phyloP scores from a whole-genome alignment of 2,888 invertebrate species.

The Megaustenia siamemsis region DNA sequence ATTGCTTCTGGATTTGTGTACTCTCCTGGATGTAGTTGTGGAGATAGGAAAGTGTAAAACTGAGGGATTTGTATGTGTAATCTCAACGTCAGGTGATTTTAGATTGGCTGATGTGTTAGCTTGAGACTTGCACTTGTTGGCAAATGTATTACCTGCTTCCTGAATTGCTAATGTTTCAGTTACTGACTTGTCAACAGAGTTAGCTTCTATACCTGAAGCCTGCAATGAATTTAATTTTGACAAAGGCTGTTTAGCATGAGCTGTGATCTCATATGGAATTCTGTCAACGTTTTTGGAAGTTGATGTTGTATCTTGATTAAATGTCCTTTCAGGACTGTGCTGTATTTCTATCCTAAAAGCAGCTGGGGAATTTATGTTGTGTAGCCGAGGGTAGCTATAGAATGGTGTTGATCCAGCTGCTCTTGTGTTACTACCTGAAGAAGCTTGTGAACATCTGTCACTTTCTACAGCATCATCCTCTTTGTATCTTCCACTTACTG shows the following conservation, averaged over 20 bases:
- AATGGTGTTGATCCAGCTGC: constrained; percentile 18
- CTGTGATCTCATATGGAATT: background rate
- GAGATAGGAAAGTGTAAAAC: background rate
- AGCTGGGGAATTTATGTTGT: background rate
- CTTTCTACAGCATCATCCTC: background rate
- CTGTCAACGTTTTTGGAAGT: background rate
- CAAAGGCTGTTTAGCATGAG: background rate
- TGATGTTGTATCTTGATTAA: background rate
- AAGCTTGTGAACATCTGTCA: background rate
- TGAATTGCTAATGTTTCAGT: background rate
- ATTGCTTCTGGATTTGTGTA: background rate
- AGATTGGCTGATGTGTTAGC: background rate
- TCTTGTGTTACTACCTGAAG: background rate
- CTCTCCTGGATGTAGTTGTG: background rate
- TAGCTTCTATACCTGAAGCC: background rate
- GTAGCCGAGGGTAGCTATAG: background rate
- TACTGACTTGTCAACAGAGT: background rate
- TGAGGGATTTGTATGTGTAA: background rate
- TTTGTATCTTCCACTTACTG: background rate
- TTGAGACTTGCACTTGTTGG: background rate
- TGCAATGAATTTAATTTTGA: background rate
- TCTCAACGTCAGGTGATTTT: background rate
- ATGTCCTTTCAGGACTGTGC: background rate
- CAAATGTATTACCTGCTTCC: background rate
- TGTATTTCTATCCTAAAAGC: background rate